Evolutionary conservation across 2,888 invertebrate genomes (phyloP), one percentile per base, ranked within the genome.

Genomic region (Caenorhabditis wallacei): DNA sequence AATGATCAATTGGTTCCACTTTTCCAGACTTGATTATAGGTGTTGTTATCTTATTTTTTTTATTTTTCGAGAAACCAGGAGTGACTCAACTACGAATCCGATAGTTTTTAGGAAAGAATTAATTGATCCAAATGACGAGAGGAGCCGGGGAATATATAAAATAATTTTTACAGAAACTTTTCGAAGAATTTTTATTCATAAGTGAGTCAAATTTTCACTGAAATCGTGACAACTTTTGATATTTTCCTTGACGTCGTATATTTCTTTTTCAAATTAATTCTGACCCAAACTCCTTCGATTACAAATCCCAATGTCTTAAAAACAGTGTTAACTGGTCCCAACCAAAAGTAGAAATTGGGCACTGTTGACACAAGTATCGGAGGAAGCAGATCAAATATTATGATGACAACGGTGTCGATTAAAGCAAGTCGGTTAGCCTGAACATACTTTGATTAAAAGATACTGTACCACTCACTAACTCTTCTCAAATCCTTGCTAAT

Each of bases 391-490:
- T 56, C 56, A n/a, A 56, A 56, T 4, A 56, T 7, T 16, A 56
- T 30, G n/a, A 56, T 56, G 16, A 56, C 24, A 30, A 56, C 11
- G n/a, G 56, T 56, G 30, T 56, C 56, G n/a, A 56, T 56, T 30
- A 56, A 7, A 7, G 56, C 56, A 11, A 56, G 26, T 16, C 56
- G 56, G 30, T 56, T 56, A 11, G 53, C 53, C 24, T 24, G 53
- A 40, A 40, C 10, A 4, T 10, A 13, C 40, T 40, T 5, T 10
- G 11, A 40, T 13, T 13, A 40, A 40, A 40, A 10, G 13, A 40
- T 10, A 2, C 13, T 2, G 11, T 40, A 5, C 11, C 16, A 40
- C 13, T 13, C 2, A n/a, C 59, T 40, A 5, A 61, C 61, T 22
- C 26, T 43, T n/a, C 10, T 61, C 43, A 61, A 61, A 43, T 46